Conservation (phyloP, 2,113 vertebrate species). For the Macquaria ambigua region DNA sequence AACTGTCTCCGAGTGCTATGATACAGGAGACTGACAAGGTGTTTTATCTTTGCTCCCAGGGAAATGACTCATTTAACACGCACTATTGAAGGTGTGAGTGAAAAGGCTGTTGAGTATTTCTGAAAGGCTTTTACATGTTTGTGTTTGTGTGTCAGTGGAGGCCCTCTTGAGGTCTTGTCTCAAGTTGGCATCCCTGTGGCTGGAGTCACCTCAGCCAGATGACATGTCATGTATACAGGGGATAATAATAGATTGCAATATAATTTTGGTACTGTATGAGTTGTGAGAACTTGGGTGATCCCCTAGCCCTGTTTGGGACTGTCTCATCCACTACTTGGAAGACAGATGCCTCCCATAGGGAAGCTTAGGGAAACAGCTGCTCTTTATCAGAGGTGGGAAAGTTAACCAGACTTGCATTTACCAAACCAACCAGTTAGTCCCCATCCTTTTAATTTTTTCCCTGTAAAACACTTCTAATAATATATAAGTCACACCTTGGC, state of each 20-base stretch:
- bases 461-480: not conserved
- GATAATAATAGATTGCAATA: no score
- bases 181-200: conserved; percentile 10
- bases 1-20: conserved; percentile 11
- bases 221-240: conserved; percentile 22
- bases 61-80: conserved; percentile 54
- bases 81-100: conserved; percentile 33
- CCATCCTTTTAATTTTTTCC: no score
- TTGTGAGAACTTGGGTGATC: no score
- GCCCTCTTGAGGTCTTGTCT: conserved; percentile 21
- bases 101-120: conserved; percentile 33
- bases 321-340: not conserved
- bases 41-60: conserved; percentile 49
- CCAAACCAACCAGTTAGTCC: no score
- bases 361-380: not conserved
- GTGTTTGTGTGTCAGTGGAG: conserved; percentile 26
- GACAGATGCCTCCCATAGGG: not conserved
- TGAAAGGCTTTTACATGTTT: conserved; percentile 31
- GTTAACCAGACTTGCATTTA: not conserved
- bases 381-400: not conserved
- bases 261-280: no score
- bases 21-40: conserved; percentile 36
- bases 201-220: conserved; percentile 42
- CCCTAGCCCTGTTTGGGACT: not conserved
- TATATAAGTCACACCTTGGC: not conserved